Conservation (phyloP, 2,888 invertebrate genomes). For the Ennomos erosarius region DNA sequence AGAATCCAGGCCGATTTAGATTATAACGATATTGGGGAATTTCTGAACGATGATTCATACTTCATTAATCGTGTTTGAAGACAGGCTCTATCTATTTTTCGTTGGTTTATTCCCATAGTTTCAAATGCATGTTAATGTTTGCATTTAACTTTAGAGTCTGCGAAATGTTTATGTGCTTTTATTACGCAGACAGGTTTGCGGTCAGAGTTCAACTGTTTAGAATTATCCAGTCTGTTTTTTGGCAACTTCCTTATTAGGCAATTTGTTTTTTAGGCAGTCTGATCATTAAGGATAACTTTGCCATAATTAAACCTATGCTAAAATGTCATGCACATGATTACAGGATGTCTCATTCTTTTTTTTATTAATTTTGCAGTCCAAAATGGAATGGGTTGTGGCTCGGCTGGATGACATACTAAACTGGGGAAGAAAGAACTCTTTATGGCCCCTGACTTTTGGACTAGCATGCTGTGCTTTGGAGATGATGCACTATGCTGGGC, state of each 20-base stretch:
- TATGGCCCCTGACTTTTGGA: constrained; percentile 99
- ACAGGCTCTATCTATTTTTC: constrained; percentile 9
- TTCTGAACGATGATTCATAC: constrained; percentile 33
- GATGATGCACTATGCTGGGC: constrained; percentile 99
- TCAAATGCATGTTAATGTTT: constrained; percentile 13
- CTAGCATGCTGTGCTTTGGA: constrained; percentile 99
- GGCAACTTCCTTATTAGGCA: too few relatives aligned
- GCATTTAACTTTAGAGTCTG: neutral
- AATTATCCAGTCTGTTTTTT: too few relatives aligned
- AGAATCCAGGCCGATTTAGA: constrained; percentile 29
- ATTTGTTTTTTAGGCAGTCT: too few relatives aligned
- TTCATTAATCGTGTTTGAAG: constrained; percentile 26
- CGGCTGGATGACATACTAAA: constrained; percentile 96
- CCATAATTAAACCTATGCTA: too few relatives aligned
- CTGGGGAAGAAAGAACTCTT: constrained; percentile 95
- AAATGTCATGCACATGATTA: too few relatives aligned
- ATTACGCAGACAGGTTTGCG: too few relatives aligned
- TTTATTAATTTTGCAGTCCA: constrained; percentile 54
- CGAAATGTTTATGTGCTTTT: neutral
- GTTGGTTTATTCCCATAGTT: constrained; percentile 5
- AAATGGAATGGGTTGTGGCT: constrained; percentile 94
- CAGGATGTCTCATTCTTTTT: neutral
- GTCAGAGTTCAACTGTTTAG: too few relatives aligned
- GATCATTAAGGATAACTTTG: neutral
- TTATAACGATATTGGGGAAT: constrained; percentile 19